Percentiles rank a stretch among this genome's conserved stretches.
Conservation (phyloP, 2,888 invertebrate species). For the Cynaeus angustus region DNA sequence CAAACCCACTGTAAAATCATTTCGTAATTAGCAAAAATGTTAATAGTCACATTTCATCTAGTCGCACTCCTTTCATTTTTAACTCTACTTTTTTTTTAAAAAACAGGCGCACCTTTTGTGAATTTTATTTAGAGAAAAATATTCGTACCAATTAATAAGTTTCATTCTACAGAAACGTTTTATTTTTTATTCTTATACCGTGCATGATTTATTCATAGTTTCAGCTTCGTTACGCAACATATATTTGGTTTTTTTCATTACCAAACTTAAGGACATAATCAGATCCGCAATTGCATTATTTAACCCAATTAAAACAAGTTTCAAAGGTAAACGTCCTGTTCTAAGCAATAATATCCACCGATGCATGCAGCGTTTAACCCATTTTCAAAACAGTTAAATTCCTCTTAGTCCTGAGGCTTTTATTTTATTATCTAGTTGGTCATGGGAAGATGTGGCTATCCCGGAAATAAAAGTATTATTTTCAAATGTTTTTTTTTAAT, state of each 20-base stretch:
- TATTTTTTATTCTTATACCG: too few relatives aligned
- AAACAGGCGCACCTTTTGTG: too few relatives aligned
- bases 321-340: slow-evolving; percentile 48
- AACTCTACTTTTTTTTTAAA: too few relatives aligned
- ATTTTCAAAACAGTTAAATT: slow-evolving; percentile 17
- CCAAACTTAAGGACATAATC: slow-evolving; percentile 6
- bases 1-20: too few relatives aligned
- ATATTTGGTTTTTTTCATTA: slow-evolving; percentile 3
- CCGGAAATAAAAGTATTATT: neutral
- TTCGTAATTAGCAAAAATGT: too few relatives aligned
- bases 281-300: slow-evolving; percentile 40
- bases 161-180: too few relatives aligned
- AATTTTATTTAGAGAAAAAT: too few relatives aligned
- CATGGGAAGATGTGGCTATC: slow-evolving; percentile 7
- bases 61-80: too few relatives aligned
- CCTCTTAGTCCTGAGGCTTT: slow-evolving; percentile 1
- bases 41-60: too few relatives aligned
- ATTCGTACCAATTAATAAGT: too few relatives aligned
- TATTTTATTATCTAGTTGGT: neutral
- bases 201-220: slow-evolving; percentile 1
- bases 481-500: slow-evolving; percentile 19
- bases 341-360: slow-evolving; percentile 39
- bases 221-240: neutral
- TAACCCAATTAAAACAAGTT: slow-evolving; percentile 49
- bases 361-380: slow-evolving; percentile 45